phyloP scores from a whole-genome alignment of 2,797 vertebrate species.

The Sebastolobus altivelis region DNA sequence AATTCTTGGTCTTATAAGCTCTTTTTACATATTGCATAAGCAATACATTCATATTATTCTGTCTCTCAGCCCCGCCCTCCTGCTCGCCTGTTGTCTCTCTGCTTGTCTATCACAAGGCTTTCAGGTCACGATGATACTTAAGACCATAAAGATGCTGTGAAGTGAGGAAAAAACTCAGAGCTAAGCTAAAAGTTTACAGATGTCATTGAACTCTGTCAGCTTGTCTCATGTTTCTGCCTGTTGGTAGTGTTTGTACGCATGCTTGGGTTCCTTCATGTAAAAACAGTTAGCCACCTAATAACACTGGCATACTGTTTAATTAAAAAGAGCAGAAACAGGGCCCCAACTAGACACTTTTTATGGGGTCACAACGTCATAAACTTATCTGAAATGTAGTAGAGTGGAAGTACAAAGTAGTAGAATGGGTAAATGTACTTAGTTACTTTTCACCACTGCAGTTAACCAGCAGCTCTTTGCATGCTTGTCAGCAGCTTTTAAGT shows the following conservation, averaged over 20 bases:
- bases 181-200: conserved; percentile 49
- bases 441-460: not conserved
- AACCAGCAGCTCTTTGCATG: not conserved
- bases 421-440: not conserved
- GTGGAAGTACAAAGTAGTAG: too few species aligned
- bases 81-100: not conserved
- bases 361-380: too few species aligned
- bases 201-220: conserved; percentile 29
- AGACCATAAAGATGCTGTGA: conserved; percentile 37
- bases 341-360: too few species aligned
- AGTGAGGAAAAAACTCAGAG: conserved; percentile 26
- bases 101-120: conserved; percentile 50
- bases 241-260: not conserved
- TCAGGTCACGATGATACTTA: conserved; percentile 10
- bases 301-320: not conserved
- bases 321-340: not conserved
- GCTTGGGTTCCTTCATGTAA: not conserved
- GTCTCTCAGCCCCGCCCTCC: not conserved
- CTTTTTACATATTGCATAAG: not conserved
- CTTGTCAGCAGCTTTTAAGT: not conserved
- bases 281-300: not conserved
- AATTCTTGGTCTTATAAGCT: not conserved
- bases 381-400: too few species aligned
- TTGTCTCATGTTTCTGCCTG: not conserved
- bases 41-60: not conserved